These are phyloP conservation scores for Brachionus koreanus DNA, from an alignment of 1,140 invertebrate genomes.

Conservation along the genomic window DNA sequence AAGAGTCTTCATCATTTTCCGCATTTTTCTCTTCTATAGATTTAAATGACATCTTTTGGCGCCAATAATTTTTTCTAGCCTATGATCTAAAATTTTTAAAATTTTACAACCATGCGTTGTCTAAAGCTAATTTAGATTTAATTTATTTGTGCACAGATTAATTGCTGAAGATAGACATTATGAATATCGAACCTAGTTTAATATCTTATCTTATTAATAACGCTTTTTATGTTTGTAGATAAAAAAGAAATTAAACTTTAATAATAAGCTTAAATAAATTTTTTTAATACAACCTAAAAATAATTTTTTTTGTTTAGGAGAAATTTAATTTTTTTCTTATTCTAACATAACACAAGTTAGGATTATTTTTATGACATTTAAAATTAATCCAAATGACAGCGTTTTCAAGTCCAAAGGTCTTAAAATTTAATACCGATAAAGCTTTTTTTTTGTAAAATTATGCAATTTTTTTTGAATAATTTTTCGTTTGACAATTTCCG, in stretches of 20 bases:
- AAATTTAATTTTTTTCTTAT: background rate
- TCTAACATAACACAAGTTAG: background rate
- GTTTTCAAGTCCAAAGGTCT: too few species aligned
- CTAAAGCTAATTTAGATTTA: background rate
- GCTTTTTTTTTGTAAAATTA: background rate
- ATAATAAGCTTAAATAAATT: background rate
- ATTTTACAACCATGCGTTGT: background rate
- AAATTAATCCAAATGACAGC: background rate
- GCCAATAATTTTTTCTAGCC: background rate
- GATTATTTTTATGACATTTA: background rate
- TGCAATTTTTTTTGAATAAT: too few species aligned
- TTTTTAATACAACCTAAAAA: background rate
- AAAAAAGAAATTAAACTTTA: background rate
- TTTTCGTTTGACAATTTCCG: too few species aligned
- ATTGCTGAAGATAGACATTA: background rate
- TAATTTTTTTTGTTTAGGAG: background rate
- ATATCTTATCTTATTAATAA: background rate
- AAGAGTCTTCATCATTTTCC: constrained; percentile 11
- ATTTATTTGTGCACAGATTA: background rate
- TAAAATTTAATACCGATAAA: background rate
- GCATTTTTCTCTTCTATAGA: background rate
- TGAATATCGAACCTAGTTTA: background rate
- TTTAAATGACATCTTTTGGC: background rate
- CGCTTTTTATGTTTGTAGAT: background rate
- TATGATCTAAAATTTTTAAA: background rate